Percentiles rank a stretch among this genome's conserved stretches.
phyloP scores from a whole-genome alignment of 2,113 vertebrate genomes.

The Dipodomys stephensi region DNA sequence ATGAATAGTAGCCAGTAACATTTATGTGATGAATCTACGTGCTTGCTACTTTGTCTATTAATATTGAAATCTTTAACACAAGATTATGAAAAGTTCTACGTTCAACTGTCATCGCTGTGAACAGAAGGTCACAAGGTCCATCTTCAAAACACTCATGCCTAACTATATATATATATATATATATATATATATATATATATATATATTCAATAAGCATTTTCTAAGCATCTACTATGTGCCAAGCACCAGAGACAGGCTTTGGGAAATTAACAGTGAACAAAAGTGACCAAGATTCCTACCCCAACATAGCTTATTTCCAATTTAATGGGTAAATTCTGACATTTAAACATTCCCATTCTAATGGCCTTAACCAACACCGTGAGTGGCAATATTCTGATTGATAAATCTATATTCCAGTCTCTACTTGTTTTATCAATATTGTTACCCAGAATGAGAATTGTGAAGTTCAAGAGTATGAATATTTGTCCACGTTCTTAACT shows the following conservation, averaged over 20 bases:
- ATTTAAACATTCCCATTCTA: not conserved
- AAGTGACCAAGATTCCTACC: not conserved
- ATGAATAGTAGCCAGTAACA: not conserved
- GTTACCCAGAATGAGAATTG: not conserved
- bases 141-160: conserved; percentile 8
- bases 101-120: not conserved
- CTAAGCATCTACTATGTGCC: not conserved
- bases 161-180: not conserved
- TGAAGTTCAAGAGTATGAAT: not conserved
- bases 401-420: not conserved
- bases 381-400: not conserved
- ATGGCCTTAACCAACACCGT: not conserved
- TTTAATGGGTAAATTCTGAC: not conserved
- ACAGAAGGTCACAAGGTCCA: not conserved
- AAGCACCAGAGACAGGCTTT: not conserved
- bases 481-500: conserved; percentile 19
- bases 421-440: not conserved
- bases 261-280: not conserved
- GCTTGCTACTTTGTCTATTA: not conserved
- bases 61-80: not conserved
- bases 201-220: not conserved
- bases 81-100: not conserved
- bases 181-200: too few relatives aligned
- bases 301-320: not conserved
- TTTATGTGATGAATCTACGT: not conserved